A percentile compares a stretch with the other conserved stretches of the same genome.
Evolutionary conservation across 37 sponge, comb jelly and placozoan genomes (phyloP).

Genomic region (Spongilla lacustris): DNA sequence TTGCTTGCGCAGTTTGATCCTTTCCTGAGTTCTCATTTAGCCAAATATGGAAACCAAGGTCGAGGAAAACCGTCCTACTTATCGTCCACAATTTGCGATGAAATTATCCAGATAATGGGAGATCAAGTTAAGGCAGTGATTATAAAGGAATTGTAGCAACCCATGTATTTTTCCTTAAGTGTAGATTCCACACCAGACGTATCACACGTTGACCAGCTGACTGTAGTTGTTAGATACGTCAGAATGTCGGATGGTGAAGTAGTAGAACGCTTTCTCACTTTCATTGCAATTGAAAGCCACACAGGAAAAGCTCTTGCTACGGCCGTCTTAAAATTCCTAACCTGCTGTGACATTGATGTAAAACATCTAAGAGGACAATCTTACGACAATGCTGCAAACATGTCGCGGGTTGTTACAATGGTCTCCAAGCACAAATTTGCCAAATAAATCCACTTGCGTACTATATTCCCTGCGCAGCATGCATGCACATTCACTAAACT

Average conservation of each 20-base stretch:
- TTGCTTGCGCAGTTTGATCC: slow-evolving; percentile 34
- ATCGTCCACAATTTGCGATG: slow-evolving; percentile 32
- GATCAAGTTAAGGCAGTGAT: slow-evolving; percentile 11
- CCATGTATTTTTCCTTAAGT: slow-evolving; percentile 34
- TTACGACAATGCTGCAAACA: slow-evolving; percentile 41
- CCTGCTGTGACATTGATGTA: slow-evolving; percentile 23
- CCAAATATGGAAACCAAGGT: slow-evolving; percentile 32
- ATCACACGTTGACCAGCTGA: too few species aligned
- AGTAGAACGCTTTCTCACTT: slow-evolving; percentile 41
- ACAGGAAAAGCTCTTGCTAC: slow-evolving; percentile 28
- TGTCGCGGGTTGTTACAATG: slow-evolving; percentile 29
- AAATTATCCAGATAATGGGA: slow-evolving; percentile 34
- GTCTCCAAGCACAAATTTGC: slow-evolving; percentile 32
- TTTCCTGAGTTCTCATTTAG: slow-evolving; percentile 6
- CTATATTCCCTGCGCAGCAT: slow-evolving; percentile 32
- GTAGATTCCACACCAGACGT: slow-evolving; percentile 44
- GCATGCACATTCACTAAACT: slow-evolving; percentile 42
- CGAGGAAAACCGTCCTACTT: slow-evolving; percentile 31
- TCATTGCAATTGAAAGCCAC: slow-evolving; percentile 33
- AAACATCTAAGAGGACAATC: slow-evolving; percentile 27
- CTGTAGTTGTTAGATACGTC: too few species aligned
- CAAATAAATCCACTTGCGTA: slow-evolving; percentile 30
- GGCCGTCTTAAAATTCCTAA: slow-evolving; percentile 7
- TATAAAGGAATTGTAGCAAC: slow-evolving; percentile 3
- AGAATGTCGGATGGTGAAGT: background rate